phyloP scores from a whole-genome alignment of 2,113 vertebrate species.

The Ceyx margarethae region DNA sequence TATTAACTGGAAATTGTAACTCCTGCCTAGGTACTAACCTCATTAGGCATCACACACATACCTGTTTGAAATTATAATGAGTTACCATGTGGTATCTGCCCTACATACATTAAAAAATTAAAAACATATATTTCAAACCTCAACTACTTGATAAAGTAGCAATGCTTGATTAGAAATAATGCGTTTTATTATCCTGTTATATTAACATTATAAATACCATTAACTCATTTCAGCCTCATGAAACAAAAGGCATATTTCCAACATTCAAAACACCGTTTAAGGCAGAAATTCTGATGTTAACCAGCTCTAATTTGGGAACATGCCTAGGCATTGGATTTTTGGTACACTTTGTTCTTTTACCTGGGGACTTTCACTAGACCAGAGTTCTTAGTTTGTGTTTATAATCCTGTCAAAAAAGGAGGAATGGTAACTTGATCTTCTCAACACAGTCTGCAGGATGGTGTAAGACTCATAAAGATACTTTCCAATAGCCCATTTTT shows the following conservation, averaged over 20 bases:
- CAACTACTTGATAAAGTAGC: conserved; percentile 30
- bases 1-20: neutral
- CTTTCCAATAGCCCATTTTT: neutral
- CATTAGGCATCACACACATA: neutral
- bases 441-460: neutral
- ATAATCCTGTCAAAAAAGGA: neutral
- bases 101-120: too few species aligned
- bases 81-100: neutral
- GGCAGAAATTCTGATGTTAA: neutral
- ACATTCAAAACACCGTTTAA: neutral
- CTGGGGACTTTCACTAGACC: neutral
- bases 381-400: neutral
- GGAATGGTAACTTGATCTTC: neutral
- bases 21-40: neutral
- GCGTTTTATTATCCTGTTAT: conserved; percentile 21
- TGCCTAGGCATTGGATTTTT: neutral
- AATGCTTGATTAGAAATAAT: conserved; percentile 3
- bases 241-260: neutral
- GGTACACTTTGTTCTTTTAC: neutral
- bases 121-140: conserved; percentile 14
- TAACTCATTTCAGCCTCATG: neutral
- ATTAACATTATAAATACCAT: neutral
- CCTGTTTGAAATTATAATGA: neutral
- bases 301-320: neutral
- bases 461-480: fast-evolving